These are phyloP conservation scores for Caranx melampygus DNA, from an alignment of 2,113 vertebrate species.

Conservation along the genomic window DNA sequence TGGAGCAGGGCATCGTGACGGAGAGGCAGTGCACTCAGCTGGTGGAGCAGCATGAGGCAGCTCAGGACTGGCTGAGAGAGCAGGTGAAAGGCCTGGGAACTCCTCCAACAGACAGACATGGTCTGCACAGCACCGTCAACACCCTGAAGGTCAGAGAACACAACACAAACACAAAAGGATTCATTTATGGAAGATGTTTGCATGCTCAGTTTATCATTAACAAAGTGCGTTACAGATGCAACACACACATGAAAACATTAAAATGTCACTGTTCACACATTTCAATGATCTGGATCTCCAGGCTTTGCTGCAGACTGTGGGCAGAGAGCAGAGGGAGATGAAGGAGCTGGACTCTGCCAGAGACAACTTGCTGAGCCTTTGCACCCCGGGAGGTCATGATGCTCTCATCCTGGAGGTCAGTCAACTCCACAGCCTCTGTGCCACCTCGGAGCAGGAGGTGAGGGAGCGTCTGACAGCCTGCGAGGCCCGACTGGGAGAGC, in stretches of 20 bases:
- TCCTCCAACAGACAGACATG: slow-evolving; percentile 65
- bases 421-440: slow-evolving; percentile 77
- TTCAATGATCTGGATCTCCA: slow-evolving; percentile 28
- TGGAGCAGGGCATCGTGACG: slow-evolving; percentile 73
- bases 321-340: slow-evolving; percentile 81
- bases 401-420: slow-evolving; percentile 75
- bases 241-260: no score
- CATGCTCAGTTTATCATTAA: no score
- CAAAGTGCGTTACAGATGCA: no score
- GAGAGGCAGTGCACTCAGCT: slow-evolving; percentile 82
- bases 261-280: no score
- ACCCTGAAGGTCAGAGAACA: slow-evolving; percentile 80
- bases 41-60: slow-evolving; percentile 82
- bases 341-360: slow-evolving; percentile 74
- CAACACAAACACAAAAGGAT: neutral
- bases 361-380: slow-evolving; percentile 74
- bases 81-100: slow-evolving; percentile 77
- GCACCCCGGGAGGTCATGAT: slow-evolving; percentile 76
- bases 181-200: no score
- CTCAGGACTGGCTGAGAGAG: slow-evolving; percentile 84
- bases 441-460: slow-evolving; percentile 70
- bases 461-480: slow-evolving; percentile 63
- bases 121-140: slow-evolving; percentile 73
- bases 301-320: slow-evolving; percentile 83
- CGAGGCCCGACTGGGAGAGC: slow-evolving; percentile 64